phyloP scores from a whole-genome alignment of 2,113 vertebrate species.

The Syngnathus floridae region DNA sequence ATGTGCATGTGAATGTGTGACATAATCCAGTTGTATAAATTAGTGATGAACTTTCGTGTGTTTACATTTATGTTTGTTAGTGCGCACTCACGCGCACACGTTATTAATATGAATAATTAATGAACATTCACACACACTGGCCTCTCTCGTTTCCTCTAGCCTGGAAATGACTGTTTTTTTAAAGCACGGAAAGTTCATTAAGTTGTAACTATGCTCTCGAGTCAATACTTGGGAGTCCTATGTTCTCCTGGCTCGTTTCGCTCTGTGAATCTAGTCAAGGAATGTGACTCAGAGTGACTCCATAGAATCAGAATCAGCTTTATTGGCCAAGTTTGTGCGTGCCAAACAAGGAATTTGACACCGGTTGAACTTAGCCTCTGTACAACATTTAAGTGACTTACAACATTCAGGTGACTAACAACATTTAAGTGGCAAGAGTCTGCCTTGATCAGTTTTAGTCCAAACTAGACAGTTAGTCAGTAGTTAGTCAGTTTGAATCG shows the following conservation, averaged over 20 bases:
- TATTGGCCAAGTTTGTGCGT: too few relatives aligned
- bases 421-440: neutral
- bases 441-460: neutral
- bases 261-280: neutral
- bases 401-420: too few relatives aligned
- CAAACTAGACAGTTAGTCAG: neutral
- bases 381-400: too few relatives aligned
- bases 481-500: neutral
- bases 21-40: slow-evolving; percentile 47
- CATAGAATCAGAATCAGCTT: too few relatives aligned
- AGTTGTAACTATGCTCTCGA: neutral
- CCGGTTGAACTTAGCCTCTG: too few relatives aligned
- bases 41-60: slow-evolving; percentile 61
- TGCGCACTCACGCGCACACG: slow-evolving; percentile 17
- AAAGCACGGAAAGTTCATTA: neutral
- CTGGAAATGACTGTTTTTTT: neutral
- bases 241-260: neutral
- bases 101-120: slow-evolving; percentile 8
- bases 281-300: neutral
- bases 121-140: slow-evolving; percentile 2
- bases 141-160: neutral
- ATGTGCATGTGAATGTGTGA: slow-evolving; percentile 17
- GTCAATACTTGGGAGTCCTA: neutral
- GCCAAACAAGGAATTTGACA: too few relatives aligned
- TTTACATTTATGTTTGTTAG: slow-evolving; percentile 44